Evolutionary conservation across 2,888 invertebrate species (phyloP), one percentile per base, ranked within the genome.

Genomic region (Elegia similella): DNA sequence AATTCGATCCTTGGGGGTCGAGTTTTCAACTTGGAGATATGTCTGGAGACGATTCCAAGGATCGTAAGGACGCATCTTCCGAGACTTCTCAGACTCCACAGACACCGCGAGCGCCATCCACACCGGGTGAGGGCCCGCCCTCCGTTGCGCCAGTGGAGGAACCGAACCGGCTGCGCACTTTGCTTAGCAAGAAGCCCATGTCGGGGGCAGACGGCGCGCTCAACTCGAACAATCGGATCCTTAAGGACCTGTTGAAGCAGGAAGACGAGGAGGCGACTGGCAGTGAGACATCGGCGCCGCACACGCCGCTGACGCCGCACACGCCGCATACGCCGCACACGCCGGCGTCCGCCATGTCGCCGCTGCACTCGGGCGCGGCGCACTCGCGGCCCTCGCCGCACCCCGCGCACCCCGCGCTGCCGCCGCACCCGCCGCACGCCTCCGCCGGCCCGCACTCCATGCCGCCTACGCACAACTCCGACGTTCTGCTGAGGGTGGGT

Each of bases 1-100:
- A 95, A 70, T 93, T 95, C 72, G 95, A 95, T 71, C 93, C 95
- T 58, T 96, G 91, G 82, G 81, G 87, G 75, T 71, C 93, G 66
- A 70, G 79, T 30, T 94, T 94, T 82, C 89, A 93, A 59, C 94
- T 94, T 82, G 93, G 93, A 73, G 94, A 95, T 56, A 88, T 95
- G 76, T 86, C 92, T 46, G 72, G 66, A 54, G 93, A 93, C 32
- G 88, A 92, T 34, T 72, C 84, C 15, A 88, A 85, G 63, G 88
- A 91, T 29, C 81, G 92, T 55, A 92, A 93, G 67, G 93, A 93
- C 47, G 80, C 76, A 42, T 73, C 76, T 38, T 83, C 86, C 55
- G 85, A 82, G 59, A 80, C 72, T 7, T 66, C 77, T 10, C 67
- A 72, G 63, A 76, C 70, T 60, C 84, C 74, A 23, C 72, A 65